These are phyloP conservation scores for Sinodicranocentrus sp. DNA, from an alignment of 2,888 invertebrate genomes.

Conservation along the genomic window DNA sequence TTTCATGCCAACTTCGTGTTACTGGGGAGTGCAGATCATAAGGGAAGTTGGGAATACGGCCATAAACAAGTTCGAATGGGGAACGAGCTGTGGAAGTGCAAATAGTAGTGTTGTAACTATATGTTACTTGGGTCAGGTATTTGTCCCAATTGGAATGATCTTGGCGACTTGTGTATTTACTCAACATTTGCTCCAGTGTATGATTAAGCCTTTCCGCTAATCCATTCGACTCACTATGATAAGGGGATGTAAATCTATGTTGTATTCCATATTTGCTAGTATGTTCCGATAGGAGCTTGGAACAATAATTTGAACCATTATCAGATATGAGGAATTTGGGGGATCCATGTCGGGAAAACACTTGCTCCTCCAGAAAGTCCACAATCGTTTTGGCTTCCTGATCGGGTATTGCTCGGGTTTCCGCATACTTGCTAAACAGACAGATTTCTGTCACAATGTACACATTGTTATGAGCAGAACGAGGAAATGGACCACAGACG, in stretches of 20 bases:
- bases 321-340: constrained; percentile 75
- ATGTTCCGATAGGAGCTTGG: constrained; percentile 43
- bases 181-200: constrained; percentile 48
- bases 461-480: constrained; percentile 53
- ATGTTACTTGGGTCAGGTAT: constrained; percentile 69
- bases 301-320: constrained; percentile 70
- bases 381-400: constrained; percentile 75
- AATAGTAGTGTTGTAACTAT: constrained; percentile 72
- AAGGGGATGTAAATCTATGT: constrained; percentile 68
- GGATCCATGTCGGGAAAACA: constrained; percentile 72
- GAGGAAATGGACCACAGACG: constrained; percentile 74
- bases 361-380: constrained; percentile 69
- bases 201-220: constrained; percentile 76
- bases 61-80: constrained; percentile 45
- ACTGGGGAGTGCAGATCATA: constrained; percentile 20
- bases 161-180: constrained; percentile 67
- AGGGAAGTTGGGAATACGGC: constrained; percentile 28
- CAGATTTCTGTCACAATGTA: constrained; percentile 72
- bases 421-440: constrained; percentile 71
- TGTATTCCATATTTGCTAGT: constrained; percentile 30
- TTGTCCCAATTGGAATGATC: constrained; percentile 76
- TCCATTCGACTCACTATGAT: constrained; percentile 75
- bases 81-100: not conserved
- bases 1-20: not conserved
- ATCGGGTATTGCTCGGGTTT: constrained; percentile 74